phyloP scores from a whole-genome alignment of 2,797 vertebrate species.

The Telmatherina bonti region DNA sequence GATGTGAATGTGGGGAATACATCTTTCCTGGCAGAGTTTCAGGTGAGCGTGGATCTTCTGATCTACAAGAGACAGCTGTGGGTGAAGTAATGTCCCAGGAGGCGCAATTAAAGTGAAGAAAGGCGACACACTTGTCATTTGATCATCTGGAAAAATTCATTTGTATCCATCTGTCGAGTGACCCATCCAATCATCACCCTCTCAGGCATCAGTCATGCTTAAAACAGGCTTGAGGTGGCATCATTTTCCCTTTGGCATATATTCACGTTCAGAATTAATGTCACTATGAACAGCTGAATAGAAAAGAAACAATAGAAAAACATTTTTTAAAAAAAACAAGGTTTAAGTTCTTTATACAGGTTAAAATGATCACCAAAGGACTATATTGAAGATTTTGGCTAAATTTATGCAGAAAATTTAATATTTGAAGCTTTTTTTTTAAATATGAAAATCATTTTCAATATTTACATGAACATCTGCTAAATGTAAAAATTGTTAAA shows the following conservation, averaged over 20 bases:
- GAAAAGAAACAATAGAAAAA: background rate
- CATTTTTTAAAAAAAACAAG: background rate
- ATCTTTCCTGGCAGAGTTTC: constrained; percentile 19
- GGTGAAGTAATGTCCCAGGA: constrained; percentile 19
- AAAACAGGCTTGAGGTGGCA: background rate
- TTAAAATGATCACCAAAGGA: too few relatives aligned
- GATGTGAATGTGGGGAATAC: background rate
- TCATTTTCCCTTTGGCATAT: background rate
- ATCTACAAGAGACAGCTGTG: constrained; percentile 22
- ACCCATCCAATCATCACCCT: constrained; percentile 19
- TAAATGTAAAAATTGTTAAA: too few relatives aligned
- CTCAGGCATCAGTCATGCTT: background rate
- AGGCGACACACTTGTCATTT: constrained; percentile 14
- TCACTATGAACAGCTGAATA: background rate
- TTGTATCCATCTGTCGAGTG: constrained; percentile 14
- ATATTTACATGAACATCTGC: too few relatives aligned
- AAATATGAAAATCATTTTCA: too few relatives aligned
- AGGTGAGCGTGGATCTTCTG: constrained; percentile 4
- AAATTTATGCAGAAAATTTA: too few relatives aligned
- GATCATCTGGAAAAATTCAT: constrained; percentile 29
- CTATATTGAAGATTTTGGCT: too few relatives aligned
- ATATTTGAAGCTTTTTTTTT: too few relatives aligned
- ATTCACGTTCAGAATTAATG: background rate
- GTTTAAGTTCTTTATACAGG: background rate
- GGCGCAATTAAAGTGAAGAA: constrained; percentile 52